These are phyloP conservation scores for Triplophysa rosa DNA, from an alignment of 2,113 vertebrate genomes.

Conservation along the genomic window DNA sequence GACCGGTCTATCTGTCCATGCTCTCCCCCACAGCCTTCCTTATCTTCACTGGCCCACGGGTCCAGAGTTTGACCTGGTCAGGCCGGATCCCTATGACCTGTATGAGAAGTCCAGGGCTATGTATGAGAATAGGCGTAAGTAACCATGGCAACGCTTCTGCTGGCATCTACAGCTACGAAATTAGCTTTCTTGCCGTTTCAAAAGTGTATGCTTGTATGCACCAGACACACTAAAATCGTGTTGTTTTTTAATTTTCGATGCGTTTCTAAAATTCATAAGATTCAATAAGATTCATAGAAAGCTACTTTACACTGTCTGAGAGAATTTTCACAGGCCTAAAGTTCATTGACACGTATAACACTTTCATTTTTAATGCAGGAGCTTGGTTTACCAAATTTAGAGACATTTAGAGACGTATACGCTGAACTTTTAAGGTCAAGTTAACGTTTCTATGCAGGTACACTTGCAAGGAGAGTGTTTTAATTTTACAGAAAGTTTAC, in stretches of 20 bases:
- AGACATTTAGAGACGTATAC: background rate
- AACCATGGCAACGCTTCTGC: conserved; percentile 62
- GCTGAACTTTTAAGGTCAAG: background rate
- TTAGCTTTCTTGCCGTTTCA: background rate
- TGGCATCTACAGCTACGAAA: background rate
- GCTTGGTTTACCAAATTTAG: conserved; percentile 10
- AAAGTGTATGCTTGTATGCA: background rate
- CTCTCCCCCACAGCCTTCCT: conserved; percentile 84
- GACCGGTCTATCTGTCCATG: conserved; percentile 86
- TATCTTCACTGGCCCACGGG: conserved; percentile 90
- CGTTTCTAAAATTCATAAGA: too few relatives aligned
- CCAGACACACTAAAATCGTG: background rate
- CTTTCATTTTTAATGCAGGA: conserved; percentile 23
- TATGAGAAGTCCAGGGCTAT: conserved; percentile 97
- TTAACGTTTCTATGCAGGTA: background rate
- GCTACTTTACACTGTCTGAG: background rate
- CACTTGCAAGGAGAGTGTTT: background rate
- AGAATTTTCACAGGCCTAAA: too few relatives aligned
- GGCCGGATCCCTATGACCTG: conserved; percentile 94
- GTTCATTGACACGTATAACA: background rate
- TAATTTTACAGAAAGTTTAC: background rate
- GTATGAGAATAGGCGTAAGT: conserved; percentile 99
- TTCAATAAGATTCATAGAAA: background rate
- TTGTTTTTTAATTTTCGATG: background rate
- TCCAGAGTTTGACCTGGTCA: conserved; percentile 88